Evolutionary conservation across 2,113 vertebrate genomes (phyloP).

Genomic region (Mustela nigripes): DNA sequence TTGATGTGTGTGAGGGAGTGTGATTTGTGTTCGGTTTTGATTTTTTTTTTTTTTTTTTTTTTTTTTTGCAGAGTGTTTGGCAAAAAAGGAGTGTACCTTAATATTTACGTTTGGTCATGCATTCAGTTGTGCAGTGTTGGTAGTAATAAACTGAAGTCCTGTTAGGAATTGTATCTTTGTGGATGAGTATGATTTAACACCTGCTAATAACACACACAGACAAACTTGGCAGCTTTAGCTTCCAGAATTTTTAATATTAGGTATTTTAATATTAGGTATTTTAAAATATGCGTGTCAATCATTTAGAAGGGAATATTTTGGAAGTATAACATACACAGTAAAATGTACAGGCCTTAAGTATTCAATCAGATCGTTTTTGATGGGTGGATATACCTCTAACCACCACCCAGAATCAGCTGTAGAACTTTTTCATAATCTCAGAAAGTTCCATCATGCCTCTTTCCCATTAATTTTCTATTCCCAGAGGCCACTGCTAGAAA

Average conservation of each 20-base stretch:
- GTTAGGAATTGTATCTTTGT: background rate
- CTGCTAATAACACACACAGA: background rate
- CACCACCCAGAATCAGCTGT: background rate
- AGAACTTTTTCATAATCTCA: background rate
- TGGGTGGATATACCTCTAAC: background rate
- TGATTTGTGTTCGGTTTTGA: constrained; percentile 50
- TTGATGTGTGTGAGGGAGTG: background rate
- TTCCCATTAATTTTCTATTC: background rate
- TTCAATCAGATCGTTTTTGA: constrained; percentile 52
- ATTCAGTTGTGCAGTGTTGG: background rate
- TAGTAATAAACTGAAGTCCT: background rate
- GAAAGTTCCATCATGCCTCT: background rate
- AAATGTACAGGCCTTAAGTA: background rate
- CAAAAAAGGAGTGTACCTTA: background rate
- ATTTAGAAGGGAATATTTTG: constrained; percentile 30
- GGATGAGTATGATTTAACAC: constrained; percentile 16
- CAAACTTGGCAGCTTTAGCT: background rate
- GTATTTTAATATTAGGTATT: constrained; percentile 15
- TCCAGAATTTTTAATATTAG: constrained; percentile 10
- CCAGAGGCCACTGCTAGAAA: background rate
- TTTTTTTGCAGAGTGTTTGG: background rate
- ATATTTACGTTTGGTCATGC: background rate
- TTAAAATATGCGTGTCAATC: background rate
- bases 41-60: background rate
- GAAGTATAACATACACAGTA: background rate